Base-by-base conservation (phyloP, 2,113 vertebrate species). In the Gopherus flavomarginatus region DNA sequence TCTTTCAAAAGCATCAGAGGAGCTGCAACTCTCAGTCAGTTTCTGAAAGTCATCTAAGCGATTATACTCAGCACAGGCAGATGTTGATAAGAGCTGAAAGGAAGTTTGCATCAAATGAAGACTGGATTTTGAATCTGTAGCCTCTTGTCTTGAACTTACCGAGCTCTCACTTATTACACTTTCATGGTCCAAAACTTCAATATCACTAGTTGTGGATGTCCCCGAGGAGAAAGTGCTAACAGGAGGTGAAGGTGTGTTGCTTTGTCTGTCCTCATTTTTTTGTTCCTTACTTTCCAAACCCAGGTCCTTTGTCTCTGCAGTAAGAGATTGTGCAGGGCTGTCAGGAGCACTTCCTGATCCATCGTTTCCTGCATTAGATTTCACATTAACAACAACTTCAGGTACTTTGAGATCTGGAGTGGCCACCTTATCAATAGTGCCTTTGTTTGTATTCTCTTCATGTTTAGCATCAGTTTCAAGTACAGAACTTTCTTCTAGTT, bases 91-190 rank as follows among this genome's bases (percentile, higher is more conserved):
- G 84, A 99, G 99, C 98, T 99, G 99, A 96, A 99, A 99, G 3
- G 99, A 99, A 0, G 99, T 99, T 95, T 99, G 99, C 99, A 99
- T 99, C 53, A 99, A 95, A 93, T 99, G 99, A 88, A 99, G 99
- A 77, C 98, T 98, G 21, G 99, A 98, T 97, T 99, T 99, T 26
- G 98, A 98, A 91, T 99, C 99, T 2, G 98, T 96, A 0, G 98
- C 98, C 97, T 99, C 99, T 95, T 99, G 99, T 81, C 99, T 98
- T 4, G 99, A 99, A 86, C 99, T 99, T 31, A 98, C 99, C 1
- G 99, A 99, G 97, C 99, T 99, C 98, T 99, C 99, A 57, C 99
- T 99, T 95, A 99, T 98, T 72, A 99, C 99, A 49, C 99, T 99
- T 90, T 99, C 99, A 0, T 99, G 99, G 97, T 99, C 99, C 91